Evolutionary conservation across 2,113 vertebrate genomes (phyloP), one percentile per base, ranked within the genome.

Genomic region (Mionectes macconnelli): DNA sequence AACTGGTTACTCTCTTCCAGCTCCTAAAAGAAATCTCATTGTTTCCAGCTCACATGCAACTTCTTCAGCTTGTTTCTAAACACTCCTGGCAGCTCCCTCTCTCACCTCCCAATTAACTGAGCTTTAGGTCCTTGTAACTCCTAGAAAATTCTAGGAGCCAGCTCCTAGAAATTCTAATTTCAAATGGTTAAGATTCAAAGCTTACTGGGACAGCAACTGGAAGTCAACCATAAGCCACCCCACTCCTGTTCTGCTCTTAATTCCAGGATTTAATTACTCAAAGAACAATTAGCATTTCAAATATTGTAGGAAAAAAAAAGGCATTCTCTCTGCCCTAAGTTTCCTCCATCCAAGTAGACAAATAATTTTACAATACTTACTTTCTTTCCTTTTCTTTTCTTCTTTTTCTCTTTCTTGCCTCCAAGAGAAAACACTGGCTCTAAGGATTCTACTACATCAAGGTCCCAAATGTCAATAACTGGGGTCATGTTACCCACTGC

Each of bases 401-500:
- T 99, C 95, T 98, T 99, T 81, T 98, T 97, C 7, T 96, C 96
- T 74, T 98, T 98, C 89, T 99, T 99, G 93, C 87, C 98, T 81
- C 99, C 99, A 37, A 99, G 98, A 14, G 99, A 98, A 97, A 99
- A 99, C 57, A 97, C 98, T 2, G 99, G 99, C 84, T 99, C 99
- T 52, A 99, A 95, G 86, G 99, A 99, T 89, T 99, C 99, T 33
- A 99, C 99, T 89, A 99, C 97, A 90, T 99, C 99, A 64, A 99
- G 98, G 97, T 99, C 99, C 99, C 99, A 99, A 49, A 99, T 96
- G 24, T 99, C 99, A 57, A 99, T 99, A 87, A 99, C 98, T 1
- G 99, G 98, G 30, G 98, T 99, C 99, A 99, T 99, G 96, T 98
- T 99, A 81, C 99, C 99, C 87, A 99, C 98, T 16, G 99, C 99